Percentiles rank a stretch among this genome's conserved stretches.
Evolutionary conservation across 2,113 vertebrate species (phyloP).

Genomic region (Eptesicus fuscus): DNA sequence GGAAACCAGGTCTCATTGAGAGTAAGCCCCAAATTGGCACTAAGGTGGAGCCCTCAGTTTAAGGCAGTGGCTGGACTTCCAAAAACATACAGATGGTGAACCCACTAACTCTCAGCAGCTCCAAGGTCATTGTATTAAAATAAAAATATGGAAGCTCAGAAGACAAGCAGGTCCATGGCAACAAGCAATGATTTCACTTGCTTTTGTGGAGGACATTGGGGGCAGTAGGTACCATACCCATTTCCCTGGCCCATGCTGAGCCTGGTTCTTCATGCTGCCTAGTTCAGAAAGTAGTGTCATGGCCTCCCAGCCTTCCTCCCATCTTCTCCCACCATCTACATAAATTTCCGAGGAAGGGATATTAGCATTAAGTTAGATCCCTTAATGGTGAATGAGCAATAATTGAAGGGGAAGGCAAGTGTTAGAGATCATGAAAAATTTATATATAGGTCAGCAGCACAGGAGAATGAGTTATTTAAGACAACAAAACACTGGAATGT

Average conservation of each 20-base stretch:
- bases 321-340: conserved; percentile 1
- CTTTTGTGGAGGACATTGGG: background rate
- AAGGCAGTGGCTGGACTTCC: background rate
- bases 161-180: background rate
- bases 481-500: background rate
- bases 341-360: background rate
- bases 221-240: background rate
- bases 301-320: background rate
- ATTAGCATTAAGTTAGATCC: background rate
- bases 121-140: background rate
- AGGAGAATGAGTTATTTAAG: background rate
- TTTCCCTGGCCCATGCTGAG: background rate
- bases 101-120: background rate
- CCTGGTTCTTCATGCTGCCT: background rate
- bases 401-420: background rate
- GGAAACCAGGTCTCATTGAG: background rate
- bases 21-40: background rate
- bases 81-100: background rate
- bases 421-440: background rate
- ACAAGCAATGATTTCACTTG: background rate
- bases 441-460: background rate
- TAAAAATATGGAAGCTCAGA: background rate
- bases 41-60: background rate
- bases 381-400: background rate
- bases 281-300: background rate